These are phyloP conservation scores for Actenoides hombroni DNA, from an alignment of 2,113 vertebrate genomes.

Conservation along the genomic window DNA sequence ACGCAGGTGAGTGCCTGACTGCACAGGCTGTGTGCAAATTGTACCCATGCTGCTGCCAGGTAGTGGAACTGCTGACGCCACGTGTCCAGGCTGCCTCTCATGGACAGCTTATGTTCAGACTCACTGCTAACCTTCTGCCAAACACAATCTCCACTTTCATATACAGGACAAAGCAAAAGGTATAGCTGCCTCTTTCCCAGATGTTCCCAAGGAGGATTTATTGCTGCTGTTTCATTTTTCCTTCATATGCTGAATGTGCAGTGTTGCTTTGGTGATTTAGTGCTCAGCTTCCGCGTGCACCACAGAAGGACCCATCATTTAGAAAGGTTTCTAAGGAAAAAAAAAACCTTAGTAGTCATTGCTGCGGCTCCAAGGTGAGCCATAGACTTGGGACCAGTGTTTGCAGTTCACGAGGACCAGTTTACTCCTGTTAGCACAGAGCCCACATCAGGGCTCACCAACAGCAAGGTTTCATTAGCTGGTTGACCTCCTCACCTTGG, in stretches of 20 bases:
- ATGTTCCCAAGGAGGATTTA: not conserved
- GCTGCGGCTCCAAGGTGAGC: not conserved
- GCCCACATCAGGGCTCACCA: not conserved
- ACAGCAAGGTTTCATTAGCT: fast-evolving
- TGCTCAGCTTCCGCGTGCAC: not conserved
- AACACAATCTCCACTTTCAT: not conserved
- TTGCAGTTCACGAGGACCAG: not conserved
- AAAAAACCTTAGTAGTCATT: not conserved
- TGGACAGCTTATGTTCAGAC: fast-evolving
- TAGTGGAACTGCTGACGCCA: not conserved
- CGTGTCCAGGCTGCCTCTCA: fast-evolving
- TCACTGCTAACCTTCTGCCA: not conserved
- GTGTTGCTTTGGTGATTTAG: not conserved
- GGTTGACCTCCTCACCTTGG: not conserved
- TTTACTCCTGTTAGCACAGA: not conserved
- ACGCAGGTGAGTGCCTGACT: not conserved
- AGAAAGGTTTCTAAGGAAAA: not conserved
- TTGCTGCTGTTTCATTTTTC: not conserved
- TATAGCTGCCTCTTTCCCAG: not conserved
- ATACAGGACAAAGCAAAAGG: not conserved
- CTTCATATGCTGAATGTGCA: not conserved
- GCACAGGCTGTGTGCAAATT: not conserved
- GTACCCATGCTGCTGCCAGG: not conserved
- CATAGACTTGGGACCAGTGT: not conserved
- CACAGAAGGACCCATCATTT: not conserved